Conservation (phyloP, 2,797 vertebrate species). For the Lophotriccus pileatus region DNA sequence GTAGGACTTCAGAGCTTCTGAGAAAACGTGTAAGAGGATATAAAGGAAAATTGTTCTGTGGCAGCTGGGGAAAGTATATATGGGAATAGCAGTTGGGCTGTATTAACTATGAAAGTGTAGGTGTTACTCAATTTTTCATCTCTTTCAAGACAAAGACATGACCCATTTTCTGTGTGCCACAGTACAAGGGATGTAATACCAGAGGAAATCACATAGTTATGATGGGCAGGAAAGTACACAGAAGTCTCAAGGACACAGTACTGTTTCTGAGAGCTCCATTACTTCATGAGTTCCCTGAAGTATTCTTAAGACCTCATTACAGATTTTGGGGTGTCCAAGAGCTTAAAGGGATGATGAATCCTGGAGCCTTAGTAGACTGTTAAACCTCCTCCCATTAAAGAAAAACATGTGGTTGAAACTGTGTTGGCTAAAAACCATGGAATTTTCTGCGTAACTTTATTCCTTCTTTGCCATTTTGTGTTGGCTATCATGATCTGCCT, state of each 20-base stretch:
- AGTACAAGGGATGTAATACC: neutral
- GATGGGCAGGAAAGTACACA: neutral
- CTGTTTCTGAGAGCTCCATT: neutral
- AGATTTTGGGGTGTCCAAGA: constrained; percentile 38
- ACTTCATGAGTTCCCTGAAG: neutral
- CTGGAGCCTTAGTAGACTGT: constrained; percentile 30
- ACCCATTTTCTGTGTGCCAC: neutral
- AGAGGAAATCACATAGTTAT: neutral
- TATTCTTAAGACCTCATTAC: constrained; percentile 1
- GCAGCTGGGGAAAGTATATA: neutral
- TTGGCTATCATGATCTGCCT: constrained; percentile 48
- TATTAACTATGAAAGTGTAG: neutral
- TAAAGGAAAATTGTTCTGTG: constrained; percentile 34
- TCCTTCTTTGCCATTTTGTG: constrained; percentile 53
- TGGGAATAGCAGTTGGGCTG: neutral
- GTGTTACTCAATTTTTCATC: neutral
- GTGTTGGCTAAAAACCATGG: constrained; percentile 56
- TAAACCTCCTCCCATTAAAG: constrained; percentile 51
- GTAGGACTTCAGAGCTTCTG: constrained; percentile 26
- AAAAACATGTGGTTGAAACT: constrained; percentile 62
- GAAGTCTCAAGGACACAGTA: neutral
- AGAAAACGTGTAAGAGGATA: constrained; percentile 49
- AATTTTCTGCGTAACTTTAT: constrained; percentile 64
- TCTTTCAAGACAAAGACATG: neutral
- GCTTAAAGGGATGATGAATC: constrained; percentile 31